These are phyloP conservation scores for Schizopygopsis malacanthus DNA, from an alignment of 2,797 vertebrate species.

Conservation along the genomic window DNA sequence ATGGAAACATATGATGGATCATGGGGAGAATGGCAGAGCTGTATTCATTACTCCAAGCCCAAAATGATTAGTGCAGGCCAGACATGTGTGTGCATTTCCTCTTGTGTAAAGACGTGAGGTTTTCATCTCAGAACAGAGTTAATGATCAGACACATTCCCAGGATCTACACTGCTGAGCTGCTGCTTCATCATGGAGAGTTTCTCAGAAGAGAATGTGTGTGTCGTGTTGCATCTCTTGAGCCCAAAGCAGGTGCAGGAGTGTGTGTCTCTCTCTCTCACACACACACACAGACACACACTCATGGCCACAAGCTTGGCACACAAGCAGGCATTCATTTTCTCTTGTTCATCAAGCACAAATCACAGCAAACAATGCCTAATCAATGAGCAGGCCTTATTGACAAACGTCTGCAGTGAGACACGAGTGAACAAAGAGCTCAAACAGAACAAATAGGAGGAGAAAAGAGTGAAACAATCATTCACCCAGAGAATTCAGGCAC, in stretches of 20 bases:
- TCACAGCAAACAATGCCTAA: slow-evolving; percentile 56
- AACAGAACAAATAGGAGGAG: slow-evolving; percentile 28
- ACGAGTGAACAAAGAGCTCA: slow-evolving; percentile 36
- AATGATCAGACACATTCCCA: slow-evolving; percentile 17
- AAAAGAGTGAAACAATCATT: slow-evolving; percentile 8
- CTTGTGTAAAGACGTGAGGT: not conserved
- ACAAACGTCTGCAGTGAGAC: slow-evolving; percentile 52
- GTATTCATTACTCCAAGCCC: slow-evolving; percentile 1
- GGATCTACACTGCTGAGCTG: slow-evolving; percentile 24
- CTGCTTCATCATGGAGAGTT: not conserved
- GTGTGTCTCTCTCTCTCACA: not conserved
- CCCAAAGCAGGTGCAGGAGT: slow-evolving; percentile 46
- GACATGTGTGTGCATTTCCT: not conserved
- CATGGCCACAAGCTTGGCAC: not conserved
- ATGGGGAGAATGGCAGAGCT: slow-evolving; percentile 1
- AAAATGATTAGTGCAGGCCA: slow-evolving; percentile 26
- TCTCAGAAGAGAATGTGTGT: not conserved
- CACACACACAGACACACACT: slow-evolving; percentile 27
- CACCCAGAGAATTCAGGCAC: slow-evolving; percentile 28
- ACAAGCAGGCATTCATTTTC: slow-evolving; percentile 39
- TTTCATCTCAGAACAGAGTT: slow-evolving; percentile 17
- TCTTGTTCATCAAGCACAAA: slow-evolving; percentile 56
- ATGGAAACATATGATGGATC: not conserved
- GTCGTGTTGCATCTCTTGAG: slow-evolving; percentile 30
- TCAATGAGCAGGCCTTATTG: slow-evolving; percentile 58